phyloP scores from a whole-genome alignment of 1,140 invertebrate species.

The Listronotus bonariensis region DNA sequence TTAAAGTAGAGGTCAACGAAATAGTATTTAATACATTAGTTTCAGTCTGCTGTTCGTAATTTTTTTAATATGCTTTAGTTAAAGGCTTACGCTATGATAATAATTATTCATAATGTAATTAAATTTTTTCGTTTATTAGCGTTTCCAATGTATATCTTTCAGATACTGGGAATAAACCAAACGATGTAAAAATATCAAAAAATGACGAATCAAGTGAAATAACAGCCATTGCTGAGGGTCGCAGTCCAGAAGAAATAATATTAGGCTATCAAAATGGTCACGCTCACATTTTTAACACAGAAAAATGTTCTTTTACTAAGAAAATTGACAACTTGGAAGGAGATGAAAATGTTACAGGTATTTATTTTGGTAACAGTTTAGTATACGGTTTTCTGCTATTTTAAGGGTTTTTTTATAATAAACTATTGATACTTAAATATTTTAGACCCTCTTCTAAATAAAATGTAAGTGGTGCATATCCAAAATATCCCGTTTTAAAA shows the following conservation, averaged over 20 bases:
- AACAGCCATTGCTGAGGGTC: constrained; percentile 65
- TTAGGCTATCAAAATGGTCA: constrained; percentile 48
- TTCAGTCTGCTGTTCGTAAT: background rate
- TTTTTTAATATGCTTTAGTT: too few relatives aligned
- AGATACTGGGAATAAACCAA: constrained; percentile 43
- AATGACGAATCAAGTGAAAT: constrained; percentile 51
- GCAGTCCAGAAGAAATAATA: constrained; percentile 45
- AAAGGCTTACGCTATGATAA: too few relatives aligned
- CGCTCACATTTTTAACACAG: constrained; percentile 43
- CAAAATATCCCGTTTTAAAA: too few relatives aligned
- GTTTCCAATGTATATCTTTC: constrained; percentile 9
- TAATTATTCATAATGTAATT: too few relatives aligned
- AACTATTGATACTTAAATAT: too few relatives aligned
- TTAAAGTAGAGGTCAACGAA: constrained; percentile 1
- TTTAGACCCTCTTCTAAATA: too few relatives aligned
- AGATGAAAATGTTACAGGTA: constrained; percentile 37
- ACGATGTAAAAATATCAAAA: constrained; percentile 37
- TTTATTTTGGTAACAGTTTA: too few relatives aligned
- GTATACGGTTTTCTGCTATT: too few relatives aligned
- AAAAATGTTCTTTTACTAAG: constrained; percentile 37
- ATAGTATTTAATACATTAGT: background rate
- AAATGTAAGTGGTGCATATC: too few relatives aligned
- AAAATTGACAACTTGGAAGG: constrained; percentile 39
- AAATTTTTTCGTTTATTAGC: too few relatives aligned
- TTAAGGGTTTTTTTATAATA: too few relatives aligned